Evolutionary conservation across 2,888 invertebrate genomes (phyloP), one percentile per base, ranked within the genome.

Genomic region (Scrobipalpa costella): DNA sequence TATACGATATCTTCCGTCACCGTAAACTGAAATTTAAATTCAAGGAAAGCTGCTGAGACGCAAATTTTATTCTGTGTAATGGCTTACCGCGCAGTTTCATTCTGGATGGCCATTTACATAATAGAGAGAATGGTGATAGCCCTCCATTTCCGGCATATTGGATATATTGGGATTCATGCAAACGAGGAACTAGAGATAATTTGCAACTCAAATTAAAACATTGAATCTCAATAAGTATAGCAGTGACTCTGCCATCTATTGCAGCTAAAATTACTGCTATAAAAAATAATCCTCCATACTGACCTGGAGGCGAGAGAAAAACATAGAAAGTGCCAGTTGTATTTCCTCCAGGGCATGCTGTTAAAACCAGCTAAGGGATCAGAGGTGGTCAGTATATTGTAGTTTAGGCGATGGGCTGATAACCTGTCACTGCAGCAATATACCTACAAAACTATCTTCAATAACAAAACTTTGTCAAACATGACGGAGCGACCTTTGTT

Each of bases 81-180:
- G 62, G 60, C 52, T 64, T 61, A 33, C 57, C 49, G 62, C 38
- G 57, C 62, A 59, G 61, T 63, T 65, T 60, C 55, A 59, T 63
- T 62, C 57, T n/a, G 38, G 55, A 38, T 47, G 57, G 64, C 36
- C 27, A 65, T 68, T 68, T 65, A 38, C 68, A 67, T 67, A 68
- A 68, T 60, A 49, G 60, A 36, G 57, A 63, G 64, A 66, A 63
- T 59, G 64, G 34, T 15, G 7, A 7, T 63, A 52, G 58, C 55
- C 50, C 36, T 62, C 57, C 58, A 40, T 63, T 68, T 64, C 65
- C 61, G 64, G 38, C 57, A 57, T 64, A 65, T 63, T 68, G 62
- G 61, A 62, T 21, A 19, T 61, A 58, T 49, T 58, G 58, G 15
- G 15, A 27, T 27, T 21, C 40, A 38, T 59, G 38, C 27, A 59